Evolutionary conservation across 1,140 invertebrate genomes (phyloP), one percentile per base, ranked within the genome.

Genomic region (Drosophila burlai): DNA sequence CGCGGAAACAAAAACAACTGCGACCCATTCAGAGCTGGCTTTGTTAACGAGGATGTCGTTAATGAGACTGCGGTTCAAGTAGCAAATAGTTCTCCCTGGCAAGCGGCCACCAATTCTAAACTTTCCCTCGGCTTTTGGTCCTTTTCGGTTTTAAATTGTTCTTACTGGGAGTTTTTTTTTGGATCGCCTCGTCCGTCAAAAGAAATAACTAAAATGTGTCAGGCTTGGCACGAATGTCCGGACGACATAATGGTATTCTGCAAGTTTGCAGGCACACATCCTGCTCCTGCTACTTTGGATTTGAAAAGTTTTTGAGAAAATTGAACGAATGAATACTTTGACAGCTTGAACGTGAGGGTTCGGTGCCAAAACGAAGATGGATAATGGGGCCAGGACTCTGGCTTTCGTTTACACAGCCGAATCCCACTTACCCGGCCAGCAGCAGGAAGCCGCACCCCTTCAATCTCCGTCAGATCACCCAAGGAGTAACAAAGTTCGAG

Each of bases 21-120:
- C 64, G 76, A 77, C 63, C 59, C 76, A 61, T 77, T 69, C 64
- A 68, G 57, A 77, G 47, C 36, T 61, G 54, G 68, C 74, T 68
- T 77, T 77, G 74, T 78, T 77, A 77, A 77, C 57, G 47, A 60
- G 49, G 63, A 77, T 77, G 63, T 77, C 50, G 75, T 77, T 77
- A 69, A 77, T 77, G 73, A 57, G 61, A 57, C 54, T 76, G 59
- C 45, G 69, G 69, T 59, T 46, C 52, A 76, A 76, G 71, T 76
- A 31, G 45, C 52, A 45, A 54, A 71, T 29, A 68, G 64, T 71
- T 68, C n/a, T 42, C 38, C 63, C 18, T 46, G 71, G 21, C 54
- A 62, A 76, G 61, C 54, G 54, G 21, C 18, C 47, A 45, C 52
- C 38, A 40, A 50, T 52, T 76, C 45, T 16, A 29, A 58, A 58